Evolutionary conservation across 1,140 invertebrate genomes (phyloP).

Genomic region (Dendrolimus kikuchii): DNA sequence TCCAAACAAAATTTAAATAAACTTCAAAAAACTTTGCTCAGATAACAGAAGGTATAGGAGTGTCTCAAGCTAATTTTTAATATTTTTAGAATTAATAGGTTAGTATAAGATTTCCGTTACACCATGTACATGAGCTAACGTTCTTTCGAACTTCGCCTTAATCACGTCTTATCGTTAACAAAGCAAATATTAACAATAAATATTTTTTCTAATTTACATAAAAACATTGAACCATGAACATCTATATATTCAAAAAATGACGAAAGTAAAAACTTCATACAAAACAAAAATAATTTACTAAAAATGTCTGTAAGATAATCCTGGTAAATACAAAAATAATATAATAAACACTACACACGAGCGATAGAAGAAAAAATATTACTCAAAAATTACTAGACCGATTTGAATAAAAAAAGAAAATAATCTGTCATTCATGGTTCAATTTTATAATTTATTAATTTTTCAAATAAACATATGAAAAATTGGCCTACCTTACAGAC

Average conservation of each 20-base stretch:
- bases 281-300: conserved; percentile 1
- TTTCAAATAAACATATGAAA: conserved; percentile 33
- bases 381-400: conserved; percentile 1
- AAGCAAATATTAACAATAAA: too few species aligned
- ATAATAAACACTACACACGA: conserved; percentile 6
- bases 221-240: conserved; percentile 61
- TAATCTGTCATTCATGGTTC: conserved; percentile 58
- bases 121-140: too few species aligned
- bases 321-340: conserved; percentile 19
- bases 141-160: too few species aligned
- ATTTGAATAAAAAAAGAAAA: conserved; percentile 14
- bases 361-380: too few species aligned
- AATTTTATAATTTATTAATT: conserved; percentile 29
- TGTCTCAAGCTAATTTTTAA: too few species aligned
- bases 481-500: conserved; percentile 71
- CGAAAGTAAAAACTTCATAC: too few species aligned
- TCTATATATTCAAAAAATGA: conserved; percentile 1
- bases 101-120: too few species aligned
- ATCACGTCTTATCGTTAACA: too few species aligned
- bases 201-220: not conserved
- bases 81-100: too few species aligned
- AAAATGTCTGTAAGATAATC: conserved; percentile 66
- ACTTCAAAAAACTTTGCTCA: too few species aligned
- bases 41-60: too few species aligned
- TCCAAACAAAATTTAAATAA: too few species aligned